These are phyloP conservation scores for Clytia hemisphaerica DNA, from an alignment of 30 jellyfish, hydroid and myxozoan genomes.

Conservation along the genomic window DNA sequence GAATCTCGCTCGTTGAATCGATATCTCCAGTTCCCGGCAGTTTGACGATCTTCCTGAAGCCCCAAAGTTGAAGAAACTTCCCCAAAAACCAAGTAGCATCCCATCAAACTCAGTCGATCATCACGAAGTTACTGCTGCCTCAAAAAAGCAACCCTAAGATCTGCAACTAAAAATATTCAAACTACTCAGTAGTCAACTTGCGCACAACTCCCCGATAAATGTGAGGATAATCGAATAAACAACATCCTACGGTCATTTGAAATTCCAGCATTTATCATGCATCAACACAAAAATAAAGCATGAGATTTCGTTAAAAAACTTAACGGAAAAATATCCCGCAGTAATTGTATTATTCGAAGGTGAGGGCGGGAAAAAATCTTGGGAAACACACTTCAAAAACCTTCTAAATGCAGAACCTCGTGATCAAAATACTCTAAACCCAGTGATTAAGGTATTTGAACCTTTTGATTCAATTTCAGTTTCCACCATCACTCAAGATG, in stretches of 20 bases:
- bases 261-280: too few relatives aligned
- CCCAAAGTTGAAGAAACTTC: too few relatives aligned
- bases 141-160: not conserved
- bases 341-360: not conserved
- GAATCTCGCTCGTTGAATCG: too few relatives aligned
- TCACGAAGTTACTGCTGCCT: too few relatives aligned
- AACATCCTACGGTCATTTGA: too few relatives aligned
- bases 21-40: too few relatives aligned
- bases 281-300: not conserved
- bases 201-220: not conserved
- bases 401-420: not conserved
- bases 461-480: not conserved
- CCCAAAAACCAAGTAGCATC: too few relatives aligned
- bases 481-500: not conserved
- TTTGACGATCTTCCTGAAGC: too few relatives aligned
- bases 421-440: not conserved
- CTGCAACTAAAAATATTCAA: not conserved
- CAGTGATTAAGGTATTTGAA: not conserved
- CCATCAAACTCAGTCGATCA: too few relatives aligned
- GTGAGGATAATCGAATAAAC: not conserved
- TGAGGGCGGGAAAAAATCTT: not conserved
- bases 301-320: not conserved
- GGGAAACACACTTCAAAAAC: not conserved
- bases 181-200: not conserved
- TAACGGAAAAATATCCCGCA: not conserved